Conservation (phyloP, 2,113 vertebrate genomes). For the Pyrgilauda ruficollis region DNA sequence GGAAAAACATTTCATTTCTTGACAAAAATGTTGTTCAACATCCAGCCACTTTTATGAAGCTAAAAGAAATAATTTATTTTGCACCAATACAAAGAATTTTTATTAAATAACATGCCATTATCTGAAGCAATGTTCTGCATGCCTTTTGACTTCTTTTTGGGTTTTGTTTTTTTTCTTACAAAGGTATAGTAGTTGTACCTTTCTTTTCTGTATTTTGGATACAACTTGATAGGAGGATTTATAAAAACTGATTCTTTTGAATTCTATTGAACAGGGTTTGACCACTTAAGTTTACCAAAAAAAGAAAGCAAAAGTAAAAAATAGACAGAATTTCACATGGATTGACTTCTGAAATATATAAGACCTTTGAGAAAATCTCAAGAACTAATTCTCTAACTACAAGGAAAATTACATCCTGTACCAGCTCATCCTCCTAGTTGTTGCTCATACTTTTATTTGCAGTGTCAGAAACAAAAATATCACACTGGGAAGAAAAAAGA, state of each 20-base stretch:
- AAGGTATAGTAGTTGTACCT: neutral
- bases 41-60: neutral
- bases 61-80: constrained; percentile 5
- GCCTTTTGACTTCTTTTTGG: neutral
- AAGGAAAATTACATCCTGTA: neutral
- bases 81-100: neutral
- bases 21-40: constrained; percentile 37
- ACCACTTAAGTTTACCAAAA: neutral
- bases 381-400: neutral
- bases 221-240: neutral
- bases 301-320: neutral
- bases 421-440: neutral
- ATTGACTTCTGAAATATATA: neutral
- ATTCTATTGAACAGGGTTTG: neutral
- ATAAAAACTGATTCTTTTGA: neutral
- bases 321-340: neutral
- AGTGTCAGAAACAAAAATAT: neutral
- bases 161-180: neutral
- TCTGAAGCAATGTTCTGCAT: neutral
- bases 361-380: neutral
- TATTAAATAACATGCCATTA: constrained; percentile 22
- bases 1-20: constrained; percentile 67
- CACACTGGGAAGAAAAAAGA: neutral
- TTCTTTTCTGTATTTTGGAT: neutral
- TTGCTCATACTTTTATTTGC: neutral